These are phyloP conservation scores for Agrypnus murinus DNA, from an alignment of 2,888 invertebrate species.

Conservation along the genomic window DNA sequence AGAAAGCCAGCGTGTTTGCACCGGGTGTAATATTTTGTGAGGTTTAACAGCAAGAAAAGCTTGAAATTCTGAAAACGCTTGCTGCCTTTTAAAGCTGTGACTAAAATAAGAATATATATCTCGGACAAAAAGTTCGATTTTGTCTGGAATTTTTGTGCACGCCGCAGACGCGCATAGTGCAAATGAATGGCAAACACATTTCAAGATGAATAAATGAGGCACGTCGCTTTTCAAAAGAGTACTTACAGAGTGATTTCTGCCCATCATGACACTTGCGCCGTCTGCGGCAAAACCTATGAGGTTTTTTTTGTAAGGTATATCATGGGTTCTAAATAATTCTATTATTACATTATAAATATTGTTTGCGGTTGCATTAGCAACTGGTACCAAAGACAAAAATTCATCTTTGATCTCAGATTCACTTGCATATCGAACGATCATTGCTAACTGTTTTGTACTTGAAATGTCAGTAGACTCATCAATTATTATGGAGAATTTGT, in stretches of 20 bases:
- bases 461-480: constrained; percentile 24
- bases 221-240: constrained; percentile 8
- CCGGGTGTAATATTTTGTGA: constrained; percentile 25
- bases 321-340: constrained; percentile 6
- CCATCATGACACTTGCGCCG: constrained; percentile 22
- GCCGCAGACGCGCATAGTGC: constrained; percentile 17
- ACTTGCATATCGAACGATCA: constrained; percentile 9
- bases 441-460: constrained; percentile 17
- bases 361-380: constrained; percentile 19
- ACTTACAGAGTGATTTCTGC: constrained; percentile 8
- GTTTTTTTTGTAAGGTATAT: constrained; percentile 5
- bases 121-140: constrained; percentile 19
- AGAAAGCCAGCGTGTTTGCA: constrained; percentile 31
- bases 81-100: constrained; percentile 22
- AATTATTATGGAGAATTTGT: constrained; percentile 20
- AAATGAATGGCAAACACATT: constrained; percentile 1
- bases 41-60: neutral
- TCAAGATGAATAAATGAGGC: constrained; percentile 5
- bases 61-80: constrained; percentile 12
- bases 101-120: constrained; percentile 29
- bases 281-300: constrained; percentile 31
- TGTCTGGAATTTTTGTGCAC: constrained; percentile 14
- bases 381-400: constrained; percentile 4
- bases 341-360: constrained; percentile 21
- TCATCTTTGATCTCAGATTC: constrained; percentile 8